Evolutionary conservation across 2,113 vertebrate species (phyloP).

Genomic region (Trochalopteron elliotii): DNA sequence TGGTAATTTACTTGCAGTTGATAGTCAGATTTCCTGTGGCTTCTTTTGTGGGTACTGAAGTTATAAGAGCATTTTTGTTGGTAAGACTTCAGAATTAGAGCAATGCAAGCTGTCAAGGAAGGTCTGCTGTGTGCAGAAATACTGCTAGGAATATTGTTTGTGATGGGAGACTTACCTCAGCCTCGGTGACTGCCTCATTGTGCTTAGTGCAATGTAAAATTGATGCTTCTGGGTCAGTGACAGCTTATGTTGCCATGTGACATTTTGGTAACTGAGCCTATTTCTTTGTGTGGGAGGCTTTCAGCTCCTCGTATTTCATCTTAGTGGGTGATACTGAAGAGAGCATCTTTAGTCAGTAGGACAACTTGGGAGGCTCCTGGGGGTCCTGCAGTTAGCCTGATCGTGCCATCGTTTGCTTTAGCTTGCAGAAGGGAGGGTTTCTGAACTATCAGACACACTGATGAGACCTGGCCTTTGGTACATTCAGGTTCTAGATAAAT

Average conservation of each 20-base stretch:
- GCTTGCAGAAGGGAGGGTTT: neutral
- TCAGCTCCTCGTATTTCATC: neutral
- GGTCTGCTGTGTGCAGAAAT: neutral
- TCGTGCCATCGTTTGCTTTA: accelerated
- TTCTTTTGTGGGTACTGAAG: neutral
- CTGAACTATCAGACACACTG: neutral
- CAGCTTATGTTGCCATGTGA: neutral
- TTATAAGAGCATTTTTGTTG: neutral
- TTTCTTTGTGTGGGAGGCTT: slow-evolving; percentile 15
- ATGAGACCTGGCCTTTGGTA: neutral
- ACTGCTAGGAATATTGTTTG: neutral
- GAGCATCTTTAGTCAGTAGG: neutral
- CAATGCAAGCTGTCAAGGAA: neutral
- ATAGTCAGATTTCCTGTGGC: neutral
- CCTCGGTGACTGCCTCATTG: neutral
- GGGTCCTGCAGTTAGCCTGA: neutral
- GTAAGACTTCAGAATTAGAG: neutral
- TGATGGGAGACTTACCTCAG: neutral
- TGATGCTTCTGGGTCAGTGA: slow-evolving; percentile 49
- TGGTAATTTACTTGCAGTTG: slow-evolving; percentile 14
- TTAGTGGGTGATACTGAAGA: neutral
- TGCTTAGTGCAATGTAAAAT: slow-evolving; percentile 1
- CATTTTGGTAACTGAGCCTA: slow-evolving; percentile 21
- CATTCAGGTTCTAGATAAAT: neutral
- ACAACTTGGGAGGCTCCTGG: neutral